phyloP scores from a whole-genome alignment of 2,888 invertebrate species.

The Chrysodeixis includens region DNA sequence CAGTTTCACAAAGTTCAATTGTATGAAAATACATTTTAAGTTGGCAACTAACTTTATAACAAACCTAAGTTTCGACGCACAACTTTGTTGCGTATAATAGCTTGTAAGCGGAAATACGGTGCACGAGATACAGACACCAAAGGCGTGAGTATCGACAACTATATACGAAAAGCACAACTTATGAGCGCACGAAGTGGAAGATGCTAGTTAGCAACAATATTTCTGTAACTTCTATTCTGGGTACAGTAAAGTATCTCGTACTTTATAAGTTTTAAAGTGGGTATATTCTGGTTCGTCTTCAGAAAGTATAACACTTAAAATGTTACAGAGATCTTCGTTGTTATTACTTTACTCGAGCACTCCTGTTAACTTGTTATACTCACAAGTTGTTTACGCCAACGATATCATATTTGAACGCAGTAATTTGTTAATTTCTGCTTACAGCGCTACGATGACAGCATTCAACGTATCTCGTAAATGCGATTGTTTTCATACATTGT shows the following conservation, averaged over 20 bases:
- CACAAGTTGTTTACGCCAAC: neutral
- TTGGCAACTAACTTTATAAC: slow-evolving; percentile 3
- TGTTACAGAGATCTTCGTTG: neutral
- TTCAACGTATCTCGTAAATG: neutral
- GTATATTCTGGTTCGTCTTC: neutral
- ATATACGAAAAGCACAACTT: neutral
- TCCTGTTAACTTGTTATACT: neutral
- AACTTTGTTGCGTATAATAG: neutral
- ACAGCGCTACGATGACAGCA: neutral
- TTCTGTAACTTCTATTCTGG: neutral
- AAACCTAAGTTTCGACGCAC: neutral
- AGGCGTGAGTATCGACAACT: neutral
- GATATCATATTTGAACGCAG: neutral
- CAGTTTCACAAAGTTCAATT: neutral
- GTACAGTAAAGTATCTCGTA: neutral
- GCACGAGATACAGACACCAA: neutral
- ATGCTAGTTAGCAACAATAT: neutral
- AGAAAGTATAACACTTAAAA: neutral
- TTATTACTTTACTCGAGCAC: neutral
- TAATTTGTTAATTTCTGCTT: neutral
- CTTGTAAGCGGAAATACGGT: slow-evolving; percentile 5
- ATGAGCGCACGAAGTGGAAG: neutral
- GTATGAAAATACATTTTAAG: slow-evolving; percentile 1
- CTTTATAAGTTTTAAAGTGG: neutral
- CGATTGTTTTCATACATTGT: neutral